Evolutionary conservation across 2,888 invertebrate species (phyloP), one percentile per base, ranked within the genome.

Genomic region (Sphaeridia pumilis): DNA sequence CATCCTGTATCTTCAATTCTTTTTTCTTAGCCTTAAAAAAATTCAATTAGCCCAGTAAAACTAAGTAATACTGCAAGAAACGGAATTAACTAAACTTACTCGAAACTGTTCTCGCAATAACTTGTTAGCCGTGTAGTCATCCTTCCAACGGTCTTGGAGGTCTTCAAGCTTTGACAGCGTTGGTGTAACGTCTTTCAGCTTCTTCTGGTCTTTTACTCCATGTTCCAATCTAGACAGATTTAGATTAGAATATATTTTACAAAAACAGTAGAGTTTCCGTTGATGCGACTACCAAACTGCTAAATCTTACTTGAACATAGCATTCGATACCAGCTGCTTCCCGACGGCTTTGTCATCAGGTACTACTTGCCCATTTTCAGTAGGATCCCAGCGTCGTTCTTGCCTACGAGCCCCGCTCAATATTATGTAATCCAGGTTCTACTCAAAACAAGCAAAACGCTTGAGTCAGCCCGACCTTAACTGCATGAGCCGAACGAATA

Each of bases 361-460:
- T 0, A 89, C 87, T 53, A 89, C 80, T 69, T 95, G 95, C 45
- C 87, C 94, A 75, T 97, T 95, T 65, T 92, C 83, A 28, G 83
- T 81, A 0, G 98, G 94, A 73, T 99, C 97, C 94, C 97, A 99
- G 61, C 98, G 78, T 70, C 92, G 90, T 71, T 98, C 98, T 71
- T 99, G 97, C 0, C 98, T 75, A 64, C 92, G 77, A 2, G 97
- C 97, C 1, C 98, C 98, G 49, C 85, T 87, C 17, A 94, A 78
- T 66, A 98, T 88, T 1, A 88, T 83, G 75, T 98, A 98, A 71
- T 98, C 97, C 65, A 97, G 76, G 73, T 98, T 97, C 87, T 90
- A 70, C 22, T 77, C n/a, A 31, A 4, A 42, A 20, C 46, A 46
- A 47, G n/a, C n/a, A n/a, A n/a, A n/a, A n/a, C n/a, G n/a, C n/a